Evolutionary conservation across 2,113 vertebrate species (phyloP).

Genomic region (Lipophrys pholis): DNA sequence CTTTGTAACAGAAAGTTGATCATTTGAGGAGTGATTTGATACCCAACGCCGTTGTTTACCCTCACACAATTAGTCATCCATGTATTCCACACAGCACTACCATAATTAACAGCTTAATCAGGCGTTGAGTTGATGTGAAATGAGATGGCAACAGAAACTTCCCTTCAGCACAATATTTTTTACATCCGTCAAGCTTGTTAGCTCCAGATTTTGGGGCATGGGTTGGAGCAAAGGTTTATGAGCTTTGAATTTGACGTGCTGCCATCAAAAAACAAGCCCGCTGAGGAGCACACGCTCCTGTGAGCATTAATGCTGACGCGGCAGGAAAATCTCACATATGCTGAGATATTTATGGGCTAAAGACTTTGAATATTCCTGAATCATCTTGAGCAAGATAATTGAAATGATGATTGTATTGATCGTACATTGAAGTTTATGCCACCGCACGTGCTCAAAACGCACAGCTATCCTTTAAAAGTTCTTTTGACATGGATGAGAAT

Average conservation of each 20-base stretch:
- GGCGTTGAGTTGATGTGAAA: conserved; percentile 49
- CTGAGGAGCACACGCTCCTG: neutral
- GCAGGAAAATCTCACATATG: neutral
- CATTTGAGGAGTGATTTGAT: conserved; percentile 52
- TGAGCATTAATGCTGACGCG: neutral
- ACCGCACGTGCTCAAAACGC: conserved; percentile 32
- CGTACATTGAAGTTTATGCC: conserved; percentile 22
- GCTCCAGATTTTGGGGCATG: neutral
- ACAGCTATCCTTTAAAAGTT: neutral
- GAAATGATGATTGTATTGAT: conserved; percentile 13
- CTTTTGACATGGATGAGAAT: conserved; percentile 47
- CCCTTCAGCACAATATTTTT: conserved; percentile 39
- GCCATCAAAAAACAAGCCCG: neutral
- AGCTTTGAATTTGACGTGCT: conserved; percentile 19
- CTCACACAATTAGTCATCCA: conserved; percentile 64
- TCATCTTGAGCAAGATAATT: conserved; percentile 1
- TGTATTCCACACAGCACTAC: conserved; percentile 45
- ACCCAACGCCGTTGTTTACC: conserved; percentile 60
- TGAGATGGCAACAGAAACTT: conserved; percentile 46
- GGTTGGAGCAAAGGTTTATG: neutral
- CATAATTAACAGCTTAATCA: conserved; percentile 72
- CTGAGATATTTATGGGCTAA: conserved; percentile 21
- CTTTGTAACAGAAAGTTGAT: conserved; percentile 49
- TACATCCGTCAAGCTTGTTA: conserved; percentile 44
- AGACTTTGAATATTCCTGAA: conserved; percentile 14